Base-by-base conservation (phyloP, 2,888 invertebrate species). In the Lithophane semibrunnea region DNA sequence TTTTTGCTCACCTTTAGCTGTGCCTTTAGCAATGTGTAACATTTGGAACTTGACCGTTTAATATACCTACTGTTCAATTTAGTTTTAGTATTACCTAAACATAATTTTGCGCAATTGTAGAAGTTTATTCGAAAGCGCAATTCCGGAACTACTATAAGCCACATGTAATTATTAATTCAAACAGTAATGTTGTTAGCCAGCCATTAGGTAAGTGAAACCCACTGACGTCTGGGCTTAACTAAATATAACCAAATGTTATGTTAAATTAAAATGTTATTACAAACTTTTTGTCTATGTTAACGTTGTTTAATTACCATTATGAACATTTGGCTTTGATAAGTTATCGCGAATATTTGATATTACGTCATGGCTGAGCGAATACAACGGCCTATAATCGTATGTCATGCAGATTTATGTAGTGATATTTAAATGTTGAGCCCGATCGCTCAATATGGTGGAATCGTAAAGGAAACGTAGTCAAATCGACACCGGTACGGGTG, bases 391-490 rank as follows among this genome's bases (percentile, higher is more conserved):
- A 87, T 82, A 29, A 8, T 60, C 18, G 29, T 37, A 75, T 79
- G 82, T 82, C 82, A 80, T 69, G 58, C 65, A 86, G 83, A 88
- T 88, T 87, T 88, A 88, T 82, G 85, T 82, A 83, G 83, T 83
- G 87, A 87, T 83, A 87, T 92, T 90, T 90, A 90, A 87, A 89
- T 86, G 90, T 90, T 88, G 87, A 91, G 88, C 86, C 84, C 90
- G 91, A 94, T 94, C 93, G 92, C 92, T 94, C 93, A 94, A 93
- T 93, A 93, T 92, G 91, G 92, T 92, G 92, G 93, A 94, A 95
- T 95, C 93, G 94, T 93, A 94, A 94, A 94, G 95, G 94, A 95
- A 95, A 94, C 95, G 94, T 94, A 95, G 95, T 95, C 94, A 96
- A 95, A 96, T 96, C 96, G 95, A 95, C 95, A 95, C 94, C 93